A percentile compares a stretch with the other conserved stretches of the same genome.
phyloP scores from a whole-genome alignment of 2,888 invertebrate species.

The Thecocarcelia acutangulata region DNA sequence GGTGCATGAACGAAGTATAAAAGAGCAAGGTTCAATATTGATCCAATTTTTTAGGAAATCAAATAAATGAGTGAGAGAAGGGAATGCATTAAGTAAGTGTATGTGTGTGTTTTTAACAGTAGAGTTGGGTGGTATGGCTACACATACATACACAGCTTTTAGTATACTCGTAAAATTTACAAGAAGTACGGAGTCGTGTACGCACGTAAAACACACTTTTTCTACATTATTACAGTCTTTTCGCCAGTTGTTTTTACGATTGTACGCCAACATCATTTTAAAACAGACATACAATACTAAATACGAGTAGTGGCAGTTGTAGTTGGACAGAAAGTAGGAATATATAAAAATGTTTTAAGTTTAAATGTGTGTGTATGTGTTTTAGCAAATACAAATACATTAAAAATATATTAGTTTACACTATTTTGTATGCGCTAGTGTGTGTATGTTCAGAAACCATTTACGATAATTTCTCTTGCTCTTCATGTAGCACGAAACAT shows the following conservation, averaged over 20 bases:
- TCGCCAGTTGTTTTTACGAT: slow-evolving; percentile 65
- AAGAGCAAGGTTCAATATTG: slow-evolving; percentile 65
- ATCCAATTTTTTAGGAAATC: slow-evolving; percentile 57
- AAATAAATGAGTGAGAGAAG: slow-evolving; percentile 18
- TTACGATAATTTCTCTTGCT: slow-evolving; percentile 53
- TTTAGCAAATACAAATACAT: neutral
- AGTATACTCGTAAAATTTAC: slow-evolving; percentile 63
- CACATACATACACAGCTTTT: slow-evolving; percentile 36
- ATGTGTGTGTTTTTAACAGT: neutral
- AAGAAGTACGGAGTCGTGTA: slow-evolving; percentile 61
- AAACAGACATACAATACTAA: slow-evolving; percentile 44
- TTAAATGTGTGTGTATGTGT: too few relatives aligned
- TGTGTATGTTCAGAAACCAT: slow-evolving; percentile 27
- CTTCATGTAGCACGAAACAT: slow-evolving; percentile 63
- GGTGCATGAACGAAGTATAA: slow-evolving; percentile 26
- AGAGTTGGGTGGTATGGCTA: slow-evolving; percentile 34
- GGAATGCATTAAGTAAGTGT: neutral
- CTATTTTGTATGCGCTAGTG: neutral
- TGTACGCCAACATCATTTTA: slow-evolving; percentile 58
- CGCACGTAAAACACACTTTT: slow-evolving; percentile 63
- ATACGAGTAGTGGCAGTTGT: slow-evolving; percentile 15
- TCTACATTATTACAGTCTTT: slow-evolving; percentile 47
- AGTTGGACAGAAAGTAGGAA: slow-evolving; percentile 22
- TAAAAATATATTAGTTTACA: neutral
- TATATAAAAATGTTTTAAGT: slow-evolving; percentile 4